These are phyloP conservation scores for Mohoua ochrocephala DNA, from an alignment of 2,113 vertebrate species.

Conservation along the genomic window DNA sequence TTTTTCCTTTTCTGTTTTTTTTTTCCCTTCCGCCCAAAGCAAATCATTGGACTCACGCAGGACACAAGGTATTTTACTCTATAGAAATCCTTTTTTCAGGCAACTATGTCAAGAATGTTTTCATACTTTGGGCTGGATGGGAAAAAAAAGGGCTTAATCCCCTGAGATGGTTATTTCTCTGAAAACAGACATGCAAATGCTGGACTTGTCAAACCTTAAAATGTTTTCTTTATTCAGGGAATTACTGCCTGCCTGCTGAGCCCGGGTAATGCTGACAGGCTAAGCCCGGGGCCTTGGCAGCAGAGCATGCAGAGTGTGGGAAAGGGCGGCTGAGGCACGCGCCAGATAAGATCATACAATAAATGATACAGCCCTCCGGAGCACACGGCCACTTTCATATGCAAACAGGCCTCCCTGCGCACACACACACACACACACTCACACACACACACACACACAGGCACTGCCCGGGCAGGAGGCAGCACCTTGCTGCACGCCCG, in stretches of 20 bases:
- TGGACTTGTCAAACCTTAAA: slow-evolving; percentile 69
- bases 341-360: slow-evolving; percentile 80
- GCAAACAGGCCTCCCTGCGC: slow-evolving; percentile 79
- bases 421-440: not conserved
- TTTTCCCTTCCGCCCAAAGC: not conserved
- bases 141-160: slow-evolving; percentile 70
- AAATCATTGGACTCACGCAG: slow-evolving; percentile 51
- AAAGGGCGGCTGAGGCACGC: slow-evolving; percentile 82
- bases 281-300: slow-evolving; percentile 69
- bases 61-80: slow-evolving; percentile 54
- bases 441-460: not conserved
- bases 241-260: slow-evolving; percentile 84
- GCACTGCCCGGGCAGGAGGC: not conserved
- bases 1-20: not conserved
- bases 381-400: slow-evolving; percentile 74
- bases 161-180: slow-evolving; percentile 78
- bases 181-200: slow-evolving; percentile 78
- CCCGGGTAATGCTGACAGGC: slow-evolving; percentile 77
- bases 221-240: slow-evolving; percentile 75
- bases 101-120: slow-evolving; percentile 78
- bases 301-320: slow-evolving; percentile 82
- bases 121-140: slow-evolving; percentile 69
- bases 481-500: not conserved
- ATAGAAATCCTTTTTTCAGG: slow-evolving; percentile 70
- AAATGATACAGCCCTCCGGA: slow-evolving; percentile 65